Conservation (phyloP, 37 sponge, comb jelly and placozoan species). For the Corticium candelabrum region DNA sequence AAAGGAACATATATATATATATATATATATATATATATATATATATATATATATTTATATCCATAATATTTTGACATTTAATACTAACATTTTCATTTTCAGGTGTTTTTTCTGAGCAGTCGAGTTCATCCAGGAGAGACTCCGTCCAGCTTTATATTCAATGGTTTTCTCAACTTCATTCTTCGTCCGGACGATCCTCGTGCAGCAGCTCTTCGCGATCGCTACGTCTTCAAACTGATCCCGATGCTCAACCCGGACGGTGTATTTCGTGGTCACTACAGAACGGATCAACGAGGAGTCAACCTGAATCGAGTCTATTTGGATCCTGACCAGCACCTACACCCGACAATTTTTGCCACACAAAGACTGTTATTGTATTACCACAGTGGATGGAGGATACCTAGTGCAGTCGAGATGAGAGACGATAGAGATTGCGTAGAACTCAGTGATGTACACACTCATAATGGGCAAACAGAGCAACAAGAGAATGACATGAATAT, state of each 20-base stretch:
- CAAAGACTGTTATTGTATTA: slow-evolving; percentile 60
- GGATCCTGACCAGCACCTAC: slow-evolving; percentile 58
- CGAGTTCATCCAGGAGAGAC: slow-evolving; percentile 97
- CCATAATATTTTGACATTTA: not conserved
- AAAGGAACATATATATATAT: too few relatives aligned
- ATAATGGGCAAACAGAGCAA: too few relatives aligned
- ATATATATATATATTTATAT: not conserved
- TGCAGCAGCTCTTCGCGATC: slow-evolving; percentile 39
- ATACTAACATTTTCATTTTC: not conserved
- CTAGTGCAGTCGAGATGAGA: too few relatives aligned
- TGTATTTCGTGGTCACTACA: slow-evolving; percentile 58
- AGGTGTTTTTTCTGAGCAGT: slow-evolving; percentile 79
- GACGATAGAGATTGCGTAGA: not conserved
- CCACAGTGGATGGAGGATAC: too few relatives aligned
- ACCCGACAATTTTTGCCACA: slow-evolving; percentile 82
- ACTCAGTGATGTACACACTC: not conserved
- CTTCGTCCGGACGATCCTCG: slow-evolving; percentile 69
- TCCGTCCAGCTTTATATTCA: slow-evolving; percentile 93
- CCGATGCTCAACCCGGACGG: slow-evolving; percentile 98
- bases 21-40: not conserved
- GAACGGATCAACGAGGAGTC: slow-evolving; percentile 70
- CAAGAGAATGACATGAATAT: too few relatives aligned
- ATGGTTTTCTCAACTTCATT: slow-evolving; percentile 90
- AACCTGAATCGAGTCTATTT: slow-evolving; percentile 88
- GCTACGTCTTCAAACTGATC: slow-evolving; percentile 87